phyloP scores from a whole-genome alignment of 2,888 invertebrate genomes.

The Temnothorax unifasciatus region DNA sequence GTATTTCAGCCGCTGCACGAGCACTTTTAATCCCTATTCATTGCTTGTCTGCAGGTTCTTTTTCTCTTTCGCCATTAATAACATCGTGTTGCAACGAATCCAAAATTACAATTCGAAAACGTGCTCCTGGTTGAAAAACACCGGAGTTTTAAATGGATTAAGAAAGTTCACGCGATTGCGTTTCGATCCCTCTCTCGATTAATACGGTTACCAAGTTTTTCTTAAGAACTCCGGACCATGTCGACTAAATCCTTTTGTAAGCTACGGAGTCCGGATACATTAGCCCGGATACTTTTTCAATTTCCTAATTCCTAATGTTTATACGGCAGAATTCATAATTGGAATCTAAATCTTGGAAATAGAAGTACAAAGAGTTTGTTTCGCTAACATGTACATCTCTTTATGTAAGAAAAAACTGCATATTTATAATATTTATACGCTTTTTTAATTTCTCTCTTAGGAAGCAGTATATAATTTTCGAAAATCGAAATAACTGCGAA shows the following conservation, averaged over 20 bases:
- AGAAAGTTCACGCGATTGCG: not conserved
- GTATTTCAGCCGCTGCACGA: not conserved
- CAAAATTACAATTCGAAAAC: constrained; percentile 52
- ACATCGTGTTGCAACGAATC: constrained; percentile 30
- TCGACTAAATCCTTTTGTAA: constrained; percentile 23
- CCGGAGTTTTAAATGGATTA: not conserved
- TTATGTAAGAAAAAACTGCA: not conserved
- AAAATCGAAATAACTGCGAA: constrained; percentile 5
- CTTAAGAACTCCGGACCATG: not conserved
- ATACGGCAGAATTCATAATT: not conserved
- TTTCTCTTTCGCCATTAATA: constrained; percentile 1
- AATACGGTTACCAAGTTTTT: constrained; percentile 32
- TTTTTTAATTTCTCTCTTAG: not conserved
- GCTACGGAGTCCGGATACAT: not conserved
- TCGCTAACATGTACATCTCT: not conserved
- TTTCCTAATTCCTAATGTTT: not conserved
- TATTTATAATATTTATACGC: not conserved
- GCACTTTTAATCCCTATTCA: not conserved
- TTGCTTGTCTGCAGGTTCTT: not conserved
- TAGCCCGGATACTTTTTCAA: not conserved
- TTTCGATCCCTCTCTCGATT: constrained; percentile 15
- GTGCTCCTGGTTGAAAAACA: not conserved
- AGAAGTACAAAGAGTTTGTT: not conserved
- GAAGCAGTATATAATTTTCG: not conserved
- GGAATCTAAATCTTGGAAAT: not conserved